A percentile compares a stretch with the other conserved stretches of the same genome.
These are phyloP conservation scores for Chydorus sphaericus DNA, from an alignment of 2,888 invertebrate species.

Conservation along the genomic window DNA sequence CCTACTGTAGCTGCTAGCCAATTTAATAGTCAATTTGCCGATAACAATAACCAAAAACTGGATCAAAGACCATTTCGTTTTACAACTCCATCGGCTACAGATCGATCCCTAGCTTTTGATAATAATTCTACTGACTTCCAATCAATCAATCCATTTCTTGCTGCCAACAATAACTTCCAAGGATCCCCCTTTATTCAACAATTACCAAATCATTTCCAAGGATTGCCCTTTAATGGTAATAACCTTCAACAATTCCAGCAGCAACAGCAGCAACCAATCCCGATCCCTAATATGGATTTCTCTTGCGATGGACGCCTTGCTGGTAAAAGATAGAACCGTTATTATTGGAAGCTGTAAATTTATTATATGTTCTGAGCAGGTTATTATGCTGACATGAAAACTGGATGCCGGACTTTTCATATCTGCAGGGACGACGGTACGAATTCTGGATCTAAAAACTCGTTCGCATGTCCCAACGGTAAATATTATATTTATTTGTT, in stretches of 20 bases:
- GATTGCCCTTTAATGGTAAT: background rate
- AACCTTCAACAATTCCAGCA: slow-evolving; percentile 39
- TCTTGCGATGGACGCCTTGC: slow-evolving; percentile 40
- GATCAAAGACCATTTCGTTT: background rate
- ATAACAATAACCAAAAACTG: background rate
- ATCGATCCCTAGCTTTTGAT: background rate
- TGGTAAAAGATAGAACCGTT: background rate
- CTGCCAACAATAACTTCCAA: background rate
- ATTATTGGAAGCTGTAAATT: background rate
- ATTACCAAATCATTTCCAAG: background rate
- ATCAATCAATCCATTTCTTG: background rate
- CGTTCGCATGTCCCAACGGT: slow-evolving; percentile 50
- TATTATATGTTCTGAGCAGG: slow-evolving; percentile 32
- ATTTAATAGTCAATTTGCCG: background rate
- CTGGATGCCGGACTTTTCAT: slow-evolving; percentile 49
- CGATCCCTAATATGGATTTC: slow-evolving; percentile 44
- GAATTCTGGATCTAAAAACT: slow-evolving; percentile 21
- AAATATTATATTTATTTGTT: too few species aligned
- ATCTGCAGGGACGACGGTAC: slow-evolving; percentile 39
- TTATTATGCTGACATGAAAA: slow-evolving; percentile 46
- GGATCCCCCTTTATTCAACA: background rate
- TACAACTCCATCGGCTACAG: too few species aligned
- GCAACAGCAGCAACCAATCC: slow-evolving; percentile 45
- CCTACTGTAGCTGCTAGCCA: background rate
- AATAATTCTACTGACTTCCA: background rate